phyloP scores from a whole-genome alignment of 2,888 invertebrate species.

The Eilema depressum region DNA sequence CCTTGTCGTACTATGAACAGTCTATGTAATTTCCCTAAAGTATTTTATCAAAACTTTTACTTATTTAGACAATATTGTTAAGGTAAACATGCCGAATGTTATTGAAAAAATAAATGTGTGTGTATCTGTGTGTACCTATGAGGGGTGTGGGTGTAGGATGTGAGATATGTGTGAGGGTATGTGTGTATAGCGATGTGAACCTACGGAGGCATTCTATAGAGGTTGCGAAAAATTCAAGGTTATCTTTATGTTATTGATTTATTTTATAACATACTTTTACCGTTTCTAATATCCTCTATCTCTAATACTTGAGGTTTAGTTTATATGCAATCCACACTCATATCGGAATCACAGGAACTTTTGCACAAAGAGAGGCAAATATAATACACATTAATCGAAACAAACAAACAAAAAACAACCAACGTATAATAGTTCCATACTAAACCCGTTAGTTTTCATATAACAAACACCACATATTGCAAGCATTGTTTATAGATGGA shows the following conservation, averaged over 20 bases:
- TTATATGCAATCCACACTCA: background rate
- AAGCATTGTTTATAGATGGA: background rate
- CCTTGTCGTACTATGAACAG: background rate
- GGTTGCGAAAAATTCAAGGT: too few relatives aligned
- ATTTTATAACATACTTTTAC: too few relatives aligned
- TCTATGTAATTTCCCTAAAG: slow-evolving; percentile 4
- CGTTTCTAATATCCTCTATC: background rate
- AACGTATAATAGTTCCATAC: slow-evolving; percentile 3
- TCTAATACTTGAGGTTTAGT: background rate
- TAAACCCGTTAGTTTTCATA: slow-evolving; percentile 4
- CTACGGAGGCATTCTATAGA: background rate
- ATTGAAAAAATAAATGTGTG: slow-evolving; percentile 1
- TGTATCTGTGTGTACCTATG: background rate
- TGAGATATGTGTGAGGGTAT: too few relatives aligned
- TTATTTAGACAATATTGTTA: background rate
- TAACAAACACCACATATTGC: background rate
- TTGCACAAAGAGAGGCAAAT: background rate
- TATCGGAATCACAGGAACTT: background rate
- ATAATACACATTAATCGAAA: background rate
- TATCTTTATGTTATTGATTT: background rate
- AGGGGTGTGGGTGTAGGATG: too few relatives aligned
- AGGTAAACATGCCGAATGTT: background rate
- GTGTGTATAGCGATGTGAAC: background rate
- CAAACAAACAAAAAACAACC: background rate
- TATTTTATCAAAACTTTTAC: background rate